A percentile compares a stretch with the other conserved stretches of the same genome.
Evolutionary conservation across 2,113 vertebrate species (phyloP).

Genomic region (Peromyscus maniculatus): DNA sequence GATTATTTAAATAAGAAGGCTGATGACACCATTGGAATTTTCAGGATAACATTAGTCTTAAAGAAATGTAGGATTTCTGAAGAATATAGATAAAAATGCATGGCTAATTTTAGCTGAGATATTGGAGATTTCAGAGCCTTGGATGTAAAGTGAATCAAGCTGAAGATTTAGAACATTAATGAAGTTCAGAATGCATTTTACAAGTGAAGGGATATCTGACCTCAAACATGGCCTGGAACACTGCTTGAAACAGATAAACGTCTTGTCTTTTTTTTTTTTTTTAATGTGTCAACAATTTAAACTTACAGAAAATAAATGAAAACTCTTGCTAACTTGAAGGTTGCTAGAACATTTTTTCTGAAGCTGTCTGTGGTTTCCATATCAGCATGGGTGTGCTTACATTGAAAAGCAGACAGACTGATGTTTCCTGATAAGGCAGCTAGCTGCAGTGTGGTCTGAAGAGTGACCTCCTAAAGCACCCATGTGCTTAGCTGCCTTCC

Average conservation of each 20-base stretch:
- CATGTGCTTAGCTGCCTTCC: conserved; percentile 41
- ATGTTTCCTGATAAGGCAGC: conserved; percentile 58
- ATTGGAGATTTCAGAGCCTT: background rate
- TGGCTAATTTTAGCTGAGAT: background rate
- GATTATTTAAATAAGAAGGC: background rate
- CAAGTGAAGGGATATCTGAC: background rate
- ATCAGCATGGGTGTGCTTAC: background rate
- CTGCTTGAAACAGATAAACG: background rate
- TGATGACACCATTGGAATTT: background rate
- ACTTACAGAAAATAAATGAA: background rate
- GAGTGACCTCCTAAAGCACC: conserved; percentile 47
- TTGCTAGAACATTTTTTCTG: background rate
- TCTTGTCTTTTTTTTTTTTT: background rate
- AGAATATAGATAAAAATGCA: background rate
- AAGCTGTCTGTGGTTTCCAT: conserved; percentile 25
- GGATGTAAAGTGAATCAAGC: background rate
- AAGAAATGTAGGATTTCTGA: background rate
- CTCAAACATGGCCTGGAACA: background rate
- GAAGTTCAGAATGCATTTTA: background rate
- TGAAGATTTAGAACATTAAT: background rate
- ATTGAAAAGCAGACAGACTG: conserved; percentile 57
- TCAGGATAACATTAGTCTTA: background rate
- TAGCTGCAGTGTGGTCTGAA: conserved; percentile 57
- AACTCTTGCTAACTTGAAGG: background rate
- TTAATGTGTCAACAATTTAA: conserved; percentile 2